These are phyloP conservation scores for Tribolium castaneum DNA, from an alignment of 1,140 invertebrate species.

Conservation along the genomic window DNA sequence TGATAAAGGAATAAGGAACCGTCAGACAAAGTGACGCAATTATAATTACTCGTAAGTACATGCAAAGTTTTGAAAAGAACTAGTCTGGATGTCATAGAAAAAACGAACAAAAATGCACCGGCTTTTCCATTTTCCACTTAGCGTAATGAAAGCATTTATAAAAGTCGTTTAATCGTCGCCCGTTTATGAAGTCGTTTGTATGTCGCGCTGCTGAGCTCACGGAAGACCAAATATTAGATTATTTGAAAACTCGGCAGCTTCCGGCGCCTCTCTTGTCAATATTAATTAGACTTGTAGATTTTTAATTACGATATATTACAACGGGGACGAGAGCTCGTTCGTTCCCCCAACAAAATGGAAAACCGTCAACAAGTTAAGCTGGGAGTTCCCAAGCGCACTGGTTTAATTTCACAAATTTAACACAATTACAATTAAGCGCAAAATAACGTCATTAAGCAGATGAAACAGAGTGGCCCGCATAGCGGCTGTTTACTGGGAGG, in stretches of 20 bases:
- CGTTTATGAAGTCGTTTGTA: constrained; percentile 40
- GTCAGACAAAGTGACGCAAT: constrained; percentile 29
- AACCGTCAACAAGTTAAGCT: constrained; percentile 49
- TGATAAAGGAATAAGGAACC: not conserved
- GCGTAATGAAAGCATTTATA: constrained; percentile 42
- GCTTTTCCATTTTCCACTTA: constrained; percentile 36
- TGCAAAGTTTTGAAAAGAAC: constrained; percentile 27
- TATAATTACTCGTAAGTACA: constrained; percentile 32
- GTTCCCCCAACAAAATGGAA: constrained; percentile 25
- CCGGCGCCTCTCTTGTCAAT: constrained; percentile 39
- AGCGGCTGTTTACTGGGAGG: constrained; percentile 30
- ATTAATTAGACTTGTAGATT: constrained; percentile 46
- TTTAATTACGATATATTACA: constrained; percentile 47
- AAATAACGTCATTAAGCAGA: constrained; percentile 51
- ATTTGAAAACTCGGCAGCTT: constrained; percentile 35
- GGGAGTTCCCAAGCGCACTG: constrained; percentile 43
- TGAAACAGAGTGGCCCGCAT: constrained; percentile 44
- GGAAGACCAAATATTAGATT: constrained; percentile 41
- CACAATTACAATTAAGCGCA: constrained; percentile 51
- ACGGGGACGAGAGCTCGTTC: constrained; percentile 32
- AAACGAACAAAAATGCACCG: constrained; percentile 19
- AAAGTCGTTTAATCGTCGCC: constrained; percentile 39
- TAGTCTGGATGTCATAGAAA: constrained; percentile 20
- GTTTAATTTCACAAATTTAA: constrained; percentile 52
- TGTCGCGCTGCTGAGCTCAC: constrained; percentile 30